Conservation (phyloP, 2,888 invertebrate genomes). For the Lysandra coridon region DNA sequence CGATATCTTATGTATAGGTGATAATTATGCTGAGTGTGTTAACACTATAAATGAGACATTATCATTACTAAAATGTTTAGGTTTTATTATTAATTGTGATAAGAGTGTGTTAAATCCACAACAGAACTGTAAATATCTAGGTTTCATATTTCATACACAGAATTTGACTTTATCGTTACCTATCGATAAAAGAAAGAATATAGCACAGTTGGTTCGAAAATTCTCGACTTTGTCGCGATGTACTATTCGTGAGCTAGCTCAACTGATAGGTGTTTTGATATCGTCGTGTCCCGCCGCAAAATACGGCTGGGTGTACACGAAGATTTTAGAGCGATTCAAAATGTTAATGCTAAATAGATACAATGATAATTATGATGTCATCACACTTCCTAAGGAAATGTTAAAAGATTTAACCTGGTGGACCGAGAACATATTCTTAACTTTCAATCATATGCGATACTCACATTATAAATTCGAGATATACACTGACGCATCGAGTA, state of each 20-base stretch:
- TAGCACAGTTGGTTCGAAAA: conserved; percentile 30
- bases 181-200: conserved; percentile 33
- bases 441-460: not conserved
- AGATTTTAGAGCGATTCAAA: conserved; percentile 37
- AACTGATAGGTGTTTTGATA: conserved; percentile 33
- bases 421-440: no score
- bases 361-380: not conserved
- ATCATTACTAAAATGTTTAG: conserved; percentile 34
- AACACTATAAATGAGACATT: conserved; percentile 34
- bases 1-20: conserved; percentile 36
- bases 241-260: conserved; percentile 5
- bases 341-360: conserved; percentile 30
- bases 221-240: conserved; percentile 29
- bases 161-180: conserved; percentile 34
- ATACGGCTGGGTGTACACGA: conserved; percentile 38
- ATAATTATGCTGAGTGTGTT: conserved; percentile 33
- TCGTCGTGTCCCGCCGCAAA: conserved; percentile 35
- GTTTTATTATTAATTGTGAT: conserved; percentile 36
- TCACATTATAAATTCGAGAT: not conserved
- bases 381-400: not conserved
- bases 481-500: conserved; percentile 18
- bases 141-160: conserved; percentile 31
- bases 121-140: conserved; percentile 35
- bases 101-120: conserved; percentile 34
- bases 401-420: not conserved